A percentile compares a stretch with the other conserved stretches of the same genome.
These are phyloP conservation scores for Onthophagus sagittarius DNA, from an alignment of 2,888 invertebrate genomes.

Conservation along the genomic window DNA sequence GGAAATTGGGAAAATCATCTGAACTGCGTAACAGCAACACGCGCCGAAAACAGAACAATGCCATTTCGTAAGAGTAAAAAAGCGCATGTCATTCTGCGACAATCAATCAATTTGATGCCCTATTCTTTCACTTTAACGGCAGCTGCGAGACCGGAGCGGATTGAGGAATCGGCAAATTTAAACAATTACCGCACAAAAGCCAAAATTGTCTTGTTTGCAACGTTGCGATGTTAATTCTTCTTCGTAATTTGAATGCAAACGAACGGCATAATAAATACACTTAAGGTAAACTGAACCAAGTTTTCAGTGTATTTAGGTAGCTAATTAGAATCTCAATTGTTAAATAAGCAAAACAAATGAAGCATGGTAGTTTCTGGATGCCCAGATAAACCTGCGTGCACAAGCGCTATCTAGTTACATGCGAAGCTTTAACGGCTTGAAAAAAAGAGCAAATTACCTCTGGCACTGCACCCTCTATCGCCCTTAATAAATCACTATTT, in stretches of 20 bases:
- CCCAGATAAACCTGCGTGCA: conserved; percentile 1
- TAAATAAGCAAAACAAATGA: background rate
- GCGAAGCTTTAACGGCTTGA: background rate
- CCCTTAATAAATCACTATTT: conserved; percentile 10
- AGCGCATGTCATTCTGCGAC: background rate
- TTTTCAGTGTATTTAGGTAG: too few relatives aligned
- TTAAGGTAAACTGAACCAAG: too few relatives aligned
- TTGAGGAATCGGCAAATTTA: background rate
- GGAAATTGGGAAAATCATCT: background rate
- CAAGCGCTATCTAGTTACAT: conserved; percentile 6
- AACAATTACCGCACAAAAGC: background rate
- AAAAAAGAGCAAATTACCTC: conserved; percentile 11
- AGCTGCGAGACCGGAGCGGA: background rate
- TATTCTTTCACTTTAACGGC: background rate
- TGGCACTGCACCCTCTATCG: conserved; percentile 11
- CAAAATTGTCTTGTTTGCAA: too few relatives aligned
- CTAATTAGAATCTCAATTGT: background rate
- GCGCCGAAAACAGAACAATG: background rate
- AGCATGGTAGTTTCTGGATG: background rate
- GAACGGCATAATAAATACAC: too few relatives aligned
- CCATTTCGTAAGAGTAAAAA: background rate
- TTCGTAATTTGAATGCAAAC: too few relatives aligned
- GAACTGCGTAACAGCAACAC: background rate
- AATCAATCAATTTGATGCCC: background rate
- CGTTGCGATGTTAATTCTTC: too few relatives aligned